Evolutionary conservation across 2,113 vertebrate genomes (phyloP).

Genomic region (Argyrosomus japonicus): DNA sequence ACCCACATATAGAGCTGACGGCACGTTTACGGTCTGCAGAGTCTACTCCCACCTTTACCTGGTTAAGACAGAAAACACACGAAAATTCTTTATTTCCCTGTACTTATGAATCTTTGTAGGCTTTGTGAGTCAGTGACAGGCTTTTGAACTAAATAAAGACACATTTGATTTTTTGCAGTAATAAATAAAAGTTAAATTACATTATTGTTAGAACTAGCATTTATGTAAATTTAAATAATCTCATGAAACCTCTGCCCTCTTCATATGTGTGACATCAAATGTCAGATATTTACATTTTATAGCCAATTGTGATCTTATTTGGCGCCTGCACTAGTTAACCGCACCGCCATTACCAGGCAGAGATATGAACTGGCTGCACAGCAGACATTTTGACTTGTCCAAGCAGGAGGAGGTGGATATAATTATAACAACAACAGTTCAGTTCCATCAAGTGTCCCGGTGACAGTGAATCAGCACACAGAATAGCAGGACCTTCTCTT

Average conservation of each 20-base stretch:
- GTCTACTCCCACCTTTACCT: conserved; percentile 91
- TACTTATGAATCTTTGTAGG: neutral
- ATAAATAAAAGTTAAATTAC: neutral
- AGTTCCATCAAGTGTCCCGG: no score
- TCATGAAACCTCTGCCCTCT: neutral
- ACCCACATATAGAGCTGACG: conserved; percentile 91
- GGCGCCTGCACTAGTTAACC: neutral
- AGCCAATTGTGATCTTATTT: neutral
- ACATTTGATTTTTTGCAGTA: neutral
- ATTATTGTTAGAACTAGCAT: neutral
- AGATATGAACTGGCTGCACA: neutral
- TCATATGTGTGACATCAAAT: neutral
- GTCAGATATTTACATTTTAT: neutral
- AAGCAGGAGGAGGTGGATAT: no score
- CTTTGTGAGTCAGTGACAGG: neutral
- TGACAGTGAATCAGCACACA: no score
- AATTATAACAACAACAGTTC: no score
- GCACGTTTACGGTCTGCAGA: conserved; percentile 89
- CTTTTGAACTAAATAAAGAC: neutral
- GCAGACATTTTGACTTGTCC: no score
- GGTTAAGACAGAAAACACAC: conserved; percentile 8
- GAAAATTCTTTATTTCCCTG: neutral
- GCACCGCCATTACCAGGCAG: neutral
- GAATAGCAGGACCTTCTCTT: no score
- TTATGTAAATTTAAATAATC: neutral